Base-by-base conservation (phyloP, 2,888 invertebrate genomes). In the Pseudoips prasinana region DNA sequence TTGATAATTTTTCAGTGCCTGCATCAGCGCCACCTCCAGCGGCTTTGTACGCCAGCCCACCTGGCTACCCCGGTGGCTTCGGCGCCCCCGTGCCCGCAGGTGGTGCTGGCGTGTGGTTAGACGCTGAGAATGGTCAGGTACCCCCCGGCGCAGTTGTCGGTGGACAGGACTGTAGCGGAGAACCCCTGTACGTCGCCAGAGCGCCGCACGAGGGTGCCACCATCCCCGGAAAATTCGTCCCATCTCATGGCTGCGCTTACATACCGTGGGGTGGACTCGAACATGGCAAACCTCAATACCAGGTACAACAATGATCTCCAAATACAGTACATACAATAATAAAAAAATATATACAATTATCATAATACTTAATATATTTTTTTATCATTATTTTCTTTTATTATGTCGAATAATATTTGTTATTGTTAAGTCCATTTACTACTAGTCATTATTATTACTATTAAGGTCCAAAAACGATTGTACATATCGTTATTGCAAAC, bases 211-310 rank as follows among this genome's bases (percentile, higher is more conserved):
- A 94, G 60, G 95, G 95, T 7, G 95, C 92, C 29, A 73, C 94
- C 24, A 88, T 96, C 47, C 96, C 96, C 27, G 96, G 96, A 33
- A 96, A 96, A 78, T 75, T 95, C 23, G 90, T 93, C 32, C 90
- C 93, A 3, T 92, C 94, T 7, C 96, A 96, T 65, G 93, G 94
- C 11, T 92, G 92, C 23, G 92, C 93, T 8, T 96, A 94, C 66
- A 80, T 96, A 1, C 90, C 96, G 9, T 96, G 95, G 94, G 96
- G 96, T 2, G 96, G 96, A 8, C 86, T 80, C 20, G 96, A 96
- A 66, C 94, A 96, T 54, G 92, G 92, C 36, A 94, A 94, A 66
- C 72, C 85, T 8, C 90, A 94, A 43, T 96, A 96, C 65, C 94
- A 96, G 90, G 94, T 93, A 54, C 5, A 3, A 5, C 5, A 14